A percentile compares a stretch with the other conserved stretches of the same genome.
Evolutionary conservation across 1,140 invertebrate species (phyloP).

Genomic region (Ericerus pela): DNA sequence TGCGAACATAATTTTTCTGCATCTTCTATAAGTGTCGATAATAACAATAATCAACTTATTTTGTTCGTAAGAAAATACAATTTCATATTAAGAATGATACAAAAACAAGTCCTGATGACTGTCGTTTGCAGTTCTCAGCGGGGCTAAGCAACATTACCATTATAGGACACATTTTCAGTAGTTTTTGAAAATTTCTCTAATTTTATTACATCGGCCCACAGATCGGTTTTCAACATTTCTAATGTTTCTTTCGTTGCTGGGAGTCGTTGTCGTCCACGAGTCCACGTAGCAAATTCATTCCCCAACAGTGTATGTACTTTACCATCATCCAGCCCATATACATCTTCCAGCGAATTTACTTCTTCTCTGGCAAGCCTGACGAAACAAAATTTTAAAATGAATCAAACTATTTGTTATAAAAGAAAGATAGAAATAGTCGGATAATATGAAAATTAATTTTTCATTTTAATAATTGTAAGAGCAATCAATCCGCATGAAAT

Average conservation of each 20-base stretch:
- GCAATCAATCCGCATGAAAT: background rate
- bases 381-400: background rate
- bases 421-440: background rate
- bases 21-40: background rate
- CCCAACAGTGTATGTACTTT: conserved; percentile 53
- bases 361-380: conserved; percentile 57
- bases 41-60: no score
- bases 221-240: conserved; percentile 55
- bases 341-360: conserved; percentile 66
- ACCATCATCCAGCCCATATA: conserved; percentile 73
- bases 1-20: background rate
- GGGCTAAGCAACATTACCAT: no score
- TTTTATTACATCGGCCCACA: conserved; percentile 78
- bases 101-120: no score
- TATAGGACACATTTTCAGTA: background rate
- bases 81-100: no score
- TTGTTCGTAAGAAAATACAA: no score
- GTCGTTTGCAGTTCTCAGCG: no score
- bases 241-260: conserved; percentile 63
- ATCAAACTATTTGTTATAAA: background rate
- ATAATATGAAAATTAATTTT: background rate
- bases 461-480: conserved; percentile 1
- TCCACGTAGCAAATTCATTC: conserved; percentile 65
- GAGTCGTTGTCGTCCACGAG: conserved; percentile 53
- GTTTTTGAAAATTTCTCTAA: conserved; percentile 25